These are phyloP conservation scores for Syritta pipiens DNA, from an alignment of 2,888 invertebrate species.

Conservation along the genomic window DNA sequence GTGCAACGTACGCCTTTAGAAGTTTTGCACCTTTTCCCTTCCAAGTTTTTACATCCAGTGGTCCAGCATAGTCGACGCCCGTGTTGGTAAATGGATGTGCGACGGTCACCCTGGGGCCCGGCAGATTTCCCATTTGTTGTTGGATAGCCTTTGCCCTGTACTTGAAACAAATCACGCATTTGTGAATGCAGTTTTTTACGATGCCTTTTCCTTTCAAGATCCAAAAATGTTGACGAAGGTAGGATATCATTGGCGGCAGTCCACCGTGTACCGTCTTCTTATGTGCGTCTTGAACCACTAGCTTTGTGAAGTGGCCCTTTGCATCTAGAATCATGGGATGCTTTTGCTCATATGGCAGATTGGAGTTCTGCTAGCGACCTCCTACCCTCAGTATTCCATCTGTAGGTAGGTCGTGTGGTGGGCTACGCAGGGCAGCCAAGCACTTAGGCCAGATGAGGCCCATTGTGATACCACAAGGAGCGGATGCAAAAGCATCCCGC, in stretches of 20 bases:
- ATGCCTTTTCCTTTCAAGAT: constrained; percentile 5
- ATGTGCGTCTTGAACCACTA: neutral
- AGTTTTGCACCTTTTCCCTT: neutral
- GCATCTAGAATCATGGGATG: constrained; percentile 2
- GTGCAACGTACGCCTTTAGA: constrained; percentile 67
- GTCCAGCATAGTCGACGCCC: constrained; percentile 37
- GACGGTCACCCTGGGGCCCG: neutral
- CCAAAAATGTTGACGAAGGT: constrained; percentile 26
- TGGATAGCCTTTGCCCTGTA: neutral
- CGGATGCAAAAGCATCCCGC: too few species aligned
- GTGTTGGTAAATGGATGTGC: neutral
- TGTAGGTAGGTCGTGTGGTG: too few species aligned
- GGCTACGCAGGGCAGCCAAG: constrained; percentile 1
- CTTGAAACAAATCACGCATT: constrained; percentile 5
- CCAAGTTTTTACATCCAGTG: neutral
- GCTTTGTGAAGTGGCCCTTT: neutral
- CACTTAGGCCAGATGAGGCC: neutral
- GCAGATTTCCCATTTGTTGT: constrained; percentile 13
- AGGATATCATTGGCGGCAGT: neutral
- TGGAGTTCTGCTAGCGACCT: neutral
- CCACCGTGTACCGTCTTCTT: constrained; percentile 4
- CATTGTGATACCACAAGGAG: neutral
- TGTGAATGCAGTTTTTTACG: neutral
- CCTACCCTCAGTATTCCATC: neutral
- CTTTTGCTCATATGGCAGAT: neutral